Evolutionary conservation across 2,888 invertebrate genomes (phyloP).

Genomic region (Tupiocoris notatus): DNA sequence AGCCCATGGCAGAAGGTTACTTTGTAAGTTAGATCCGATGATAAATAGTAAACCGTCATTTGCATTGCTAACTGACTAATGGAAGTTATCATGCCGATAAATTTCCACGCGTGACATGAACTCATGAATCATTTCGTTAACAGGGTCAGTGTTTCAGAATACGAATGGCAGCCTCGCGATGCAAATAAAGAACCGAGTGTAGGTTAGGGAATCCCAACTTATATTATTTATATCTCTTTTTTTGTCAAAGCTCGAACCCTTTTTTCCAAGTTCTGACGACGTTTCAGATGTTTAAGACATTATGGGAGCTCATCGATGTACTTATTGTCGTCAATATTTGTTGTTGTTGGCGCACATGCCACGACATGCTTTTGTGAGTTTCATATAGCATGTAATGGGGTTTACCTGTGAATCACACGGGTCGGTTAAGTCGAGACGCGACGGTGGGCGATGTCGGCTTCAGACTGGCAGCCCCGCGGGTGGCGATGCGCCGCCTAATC

Average conservation of each 20-base stretch:
- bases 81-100: too few relatives aligned
- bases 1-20: too few relatives aligned
- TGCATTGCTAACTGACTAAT: too few relatives aligned
- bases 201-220: not conserved
- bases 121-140: too few relatives aligned
- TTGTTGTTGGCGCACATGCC: not conserved
- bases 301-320: too few relatives aligned
- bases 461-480: conserved; percentile 32
- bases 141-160: not conserved
- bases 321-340: not conserved
- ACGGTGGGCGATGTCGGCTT: conserved; percentile 2
- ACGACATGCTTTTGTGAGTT: too few relatives aligned
- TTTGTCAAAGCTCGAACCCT: not conserved
- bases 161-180: not conserved
- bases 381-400: not conserved
- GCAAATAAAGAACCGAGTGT: not conserved
- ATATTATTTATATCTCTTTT: not conserved
- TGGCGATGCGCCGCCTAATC: conserved; percentile 35
- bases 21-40: too few relatives aligned
- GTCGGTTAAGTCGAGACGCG: not conserved
- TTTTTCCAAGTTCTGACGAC: too few relatives aligned
- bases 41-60: too few relatives aligned
- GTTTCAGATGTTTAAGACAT: too few relatives aligned
- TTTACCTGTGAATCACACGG: not conserved
- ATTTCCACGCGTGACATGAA: too few relatives aligned